A percentile compares a stretch with the other conserved stretches of the same genome.
Conservation (phyloP, 2,797 vertebrate genomes). For the Kryptolebias ocellatus region DNA sequence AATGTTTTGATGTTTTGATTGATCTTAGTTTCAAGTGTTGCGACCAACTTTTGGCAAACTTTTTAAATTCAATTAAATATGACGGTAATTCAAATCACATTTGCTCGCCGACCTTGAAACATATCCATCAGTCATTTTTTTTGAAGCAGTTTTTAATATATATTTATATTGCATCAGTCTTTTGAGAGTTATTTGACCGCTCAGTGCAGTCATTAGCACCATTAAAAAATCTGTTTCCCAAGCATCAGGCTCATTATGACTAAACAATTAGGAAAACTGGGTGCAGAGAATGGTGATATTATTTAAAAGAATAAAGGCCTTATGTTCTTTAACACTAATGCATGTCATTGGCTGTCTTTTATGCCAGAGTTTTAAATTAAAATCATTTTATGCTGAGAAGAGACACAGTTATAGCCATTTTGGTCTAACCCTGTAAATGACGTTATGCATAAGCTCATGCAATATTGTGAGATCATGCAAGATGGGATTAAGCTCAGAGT, state of each 20-base stretch:
- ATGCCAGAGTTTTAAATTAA: no score
- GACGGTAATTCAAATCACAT: neutral
- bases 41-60: neutral
- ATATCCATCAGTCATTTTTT: neutral
- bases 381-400: no score
- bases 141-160: neutral
- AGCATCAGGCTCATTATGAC: neutral
- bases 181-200: neutral
- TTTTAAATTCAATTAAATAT: neutral
- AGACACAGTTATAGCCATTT: no score
- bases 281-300: no score
- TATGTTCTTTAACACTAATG: no score
- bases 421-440: no score
- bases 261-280: neutral
- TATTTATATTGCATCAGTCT: neutral
- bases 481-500: no score
- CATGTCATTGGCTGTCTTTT: no score
- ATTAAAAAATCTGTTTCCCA: neutral
- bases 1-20: constrained; percentile 1
- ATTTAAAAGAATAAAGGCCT: no score
- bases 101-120: neutral
- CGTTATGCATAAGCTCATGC: no score
- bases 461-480: no score
- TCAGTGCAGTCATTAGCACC: neutral
- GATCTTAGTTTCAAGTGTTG: neutral